Base-by-base conservation (phyloP, 92 coral and sea anemone genomes). In the Actinostola sp. region DNA sequence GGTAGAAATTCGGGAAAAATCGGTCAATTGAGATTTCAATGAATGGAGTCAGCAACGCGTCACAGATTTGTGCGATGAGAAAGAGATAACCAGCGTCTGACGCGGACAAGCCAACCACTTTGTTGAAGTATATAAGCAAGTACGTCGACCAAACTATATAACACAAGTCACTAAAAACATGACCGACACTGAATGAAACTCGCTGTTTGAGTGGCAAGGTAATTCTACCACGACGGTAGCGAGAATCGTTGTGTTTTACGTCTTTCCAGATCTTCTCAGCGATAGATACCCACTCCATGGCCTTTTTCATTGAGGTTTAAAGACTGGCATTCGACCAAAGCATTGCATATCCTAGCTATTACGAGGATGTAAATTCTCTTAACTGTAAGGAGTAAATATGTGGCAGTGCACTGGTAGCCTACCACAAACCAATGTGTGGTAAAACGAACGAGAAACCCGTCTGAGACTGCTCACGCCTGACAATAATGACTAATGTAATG, bases 1-100 rank as follows among this genome's bases (percentile, higher is more conserved):
- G 80, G 31, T 75, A 48, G 2, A 56, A 56, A 7, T 67, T 81
- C 10, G 67, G 72, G 15, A 81, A 56, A 24, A 72, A 45, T 25
- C 90, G 88, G 26, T 84, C 94, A 44, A 89, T 70, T 1, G 81
- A 86, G 48, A 89, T 71, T 0, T 86, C 90, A 56, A 85, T 89
- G 39, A 89, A 84, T n/a, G 94, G 94, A 10, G 94, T 89, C n/a
- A 85, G 30, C 20, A 89, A 42, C 0, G 94, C 94, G 17, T 89
- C 94, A 0, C 83, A 82, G 2, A 82, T 59, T 63, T 89, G 91
- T 0, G 94, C 94, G 29, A 89, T 72, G 45, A 89, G 35, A 41
- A 89, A 89, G 20, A 89, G 78, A 0, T 80, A 70, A 20, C 94
- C 94, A 0, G 88, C 79, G n/a, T 77, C 71, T 0, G 78, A 67